Evolutionary conservation across 2,797 vertebrate species (phyloP).

Genomic region (Orientallactaga sibirica): DNA sequence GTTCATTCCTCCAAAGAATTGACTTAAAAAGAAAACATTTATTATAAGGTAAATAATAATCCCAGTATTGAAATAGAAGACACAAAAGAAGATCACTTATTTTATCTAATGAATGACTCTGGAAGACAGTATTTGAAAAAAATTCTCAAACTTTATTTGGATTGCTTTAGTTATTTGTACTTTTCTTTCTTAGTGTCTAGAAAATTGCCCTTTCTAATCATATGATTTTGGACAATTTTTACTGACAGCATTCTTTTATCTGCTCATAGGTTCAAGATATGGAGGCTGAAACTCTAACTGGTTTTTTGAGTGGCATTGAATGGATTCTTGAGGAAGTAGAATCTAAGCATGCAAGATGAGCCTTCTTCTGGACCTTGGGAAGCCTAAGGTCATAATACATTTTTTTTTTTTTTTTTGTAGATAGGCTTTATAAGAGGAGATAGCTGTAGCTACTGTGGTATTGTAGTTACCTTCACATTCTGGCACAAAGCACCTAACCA

Average conservation of each 20-base stretch:
- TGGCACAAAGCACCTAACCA: too few species aligned
- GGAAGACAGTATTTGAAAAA: neutral
- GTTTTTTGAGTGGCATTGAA: conserved; percentile 93
- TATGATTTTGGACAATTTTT: conserved; percentile 39
- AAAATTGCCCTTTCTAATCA: neutral
- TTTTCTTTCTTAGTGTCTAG: neutral
- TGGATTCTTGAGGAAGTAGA: conserved; percentile 94
- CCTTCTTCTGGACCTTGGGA: conserved; percentile 12
- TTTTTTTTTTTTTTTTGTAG: conserved; percentile 55
- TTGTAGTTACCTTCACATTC: too few species aligned
- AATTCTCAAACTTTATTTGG: neutral
- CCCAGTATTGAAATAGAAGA: neutral
- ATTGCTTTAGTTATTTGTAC: neutral
- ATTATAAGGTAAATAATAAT: neutral
- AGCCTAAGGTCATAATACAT: conserved; percentile 39
- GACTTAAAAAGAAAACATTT: neutral
- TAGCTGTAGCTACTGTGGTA: neutral
- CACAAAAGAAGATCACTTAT: neutral
- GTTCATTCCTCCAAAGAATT: too few species aligned
- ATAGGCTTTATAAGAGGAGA: conserved; percentile 19
- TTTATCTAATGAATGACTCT: conserved; percentile 1
- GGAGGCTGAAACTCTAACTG: conserved; percentile 92
- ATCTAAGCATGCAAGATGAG: conserved; percentile 83
- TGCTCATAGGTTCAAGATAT: conserved; percentile 93
- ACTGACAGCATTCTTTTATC: neutral